Conservation (phyloP, 2,888 invertebrate species). For the Lasioglossum oenotherae region DNA sequence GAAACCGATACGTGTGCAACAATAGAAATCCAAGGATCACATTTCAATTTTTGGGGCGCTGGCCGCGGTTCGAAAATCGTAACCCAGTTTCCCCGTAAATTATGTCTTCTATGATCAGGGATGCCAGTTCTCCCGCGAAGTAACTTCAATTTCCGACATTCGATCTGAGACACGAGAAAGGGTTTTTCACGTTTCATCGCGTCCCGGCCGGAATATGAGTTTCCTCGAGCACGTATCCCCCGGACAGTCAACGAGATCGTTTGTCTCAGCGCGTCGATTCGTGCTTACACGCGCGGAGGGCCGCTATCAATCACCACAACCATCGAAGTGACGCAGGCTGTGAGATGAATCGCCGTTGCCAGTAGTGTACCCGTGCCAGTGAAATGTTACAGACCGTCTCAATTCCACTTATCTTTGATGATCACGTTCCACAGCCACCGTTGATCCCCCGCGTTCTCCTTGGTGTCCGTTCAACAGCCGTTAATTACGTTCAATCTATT, state of each 20-base stretch:
- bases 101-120: neutral
- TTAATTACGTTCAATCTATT: constrained; percentile 34
- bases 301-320: constrained; percentile 62
- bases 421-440: constrained; percentile 33
- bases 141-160: constrained; percentile 2
- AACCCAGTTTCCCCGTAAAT: neutral
- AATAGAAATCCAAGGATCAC: neutral
- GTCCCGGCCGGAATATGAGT: neutral
- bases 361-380: constrained; percentile 42
- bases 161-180: neutral
- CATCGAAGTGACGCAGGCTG: constrained; percentile 63
- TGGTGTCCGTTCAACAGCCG: neutral
- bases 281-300: constrained; percentile 38
- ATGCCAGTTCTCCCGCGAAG: neutral
- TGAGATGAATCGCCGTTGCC: constrained; percentile 58
- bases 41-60: neutral
- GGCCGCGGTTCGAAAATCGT: neutral
- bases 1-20: neutral
- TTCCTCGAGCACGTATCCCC: constrained; percentile 4
- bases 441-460: constrained; percentile 24
- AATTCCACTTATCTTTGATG: constrained; percentile 63
- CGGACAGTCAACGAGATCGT: constrained; percentile 43
- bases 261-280: constrained; percentile 51
- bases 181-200: constrained; percentile 23
- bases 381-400: constrained; percentile 57